phyloP scores from a whole-genome alignment of 2,113 vertebrate species.

The Rhinoptilus africanus region DNA sequence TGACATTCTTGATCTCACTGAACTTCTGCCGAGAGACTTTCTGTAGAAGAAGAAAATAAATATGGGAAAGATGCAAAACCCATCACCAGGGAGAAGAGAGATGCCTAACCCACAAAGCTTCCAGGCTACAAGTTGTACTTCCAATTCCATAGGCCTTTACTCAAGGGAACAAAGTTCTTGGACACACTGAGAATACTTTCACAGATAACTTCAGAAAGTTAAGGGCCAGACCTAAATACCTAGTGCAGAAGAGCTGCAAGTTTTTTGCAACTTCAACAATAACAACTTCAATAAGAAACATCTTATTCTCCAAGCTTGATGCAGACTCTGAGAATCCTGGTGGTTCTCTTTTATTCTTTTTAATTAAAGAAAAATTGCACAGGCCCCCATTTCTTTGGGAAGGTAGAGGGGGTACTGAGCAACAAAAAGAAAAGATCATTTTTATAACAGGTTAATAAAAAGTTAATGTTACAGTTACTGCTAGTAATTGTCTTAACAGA shows the following conservation, averaged over 20 bases:
- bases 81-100: not conserved
- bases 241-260: not conserved
- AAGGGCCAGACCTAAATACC: not conserved
- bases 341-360: not conserved
- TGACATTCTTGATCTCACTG: slow-evolving; percentile 79
- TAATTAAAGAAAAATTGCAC: not conserved
- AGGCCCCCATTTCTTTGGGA: not conserved
- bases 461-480: not conserved
- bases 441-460: not conserved
- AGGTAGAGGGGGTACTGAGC: not conserved
- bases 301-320: not conserved
- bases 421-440: not conserved
- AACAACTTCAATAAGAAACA: not conserved
- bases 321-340: not conserved
- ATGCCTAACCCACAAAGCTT: not conserved
- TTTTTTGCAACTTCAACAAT: not conserved
- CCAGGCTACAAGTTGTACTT: fast-evolving
- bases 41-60: slow-evolving; percentile 32
- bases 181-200: not conserved
- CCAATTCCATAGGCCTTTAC: fast-evolving
- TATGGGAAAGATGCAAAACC: not conserved
- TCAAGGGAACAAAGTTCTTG: fast-evolving
- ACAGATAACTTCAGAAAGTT: not conserved
- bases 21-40: slow-evolving; percentile 75
- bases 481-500: not conserved